These are phyloP conservation scores for Marisa cornuarietis DNA, from an alignment of 1,140 invertebrate genomes.

Conservation along the genomic window DNA sequence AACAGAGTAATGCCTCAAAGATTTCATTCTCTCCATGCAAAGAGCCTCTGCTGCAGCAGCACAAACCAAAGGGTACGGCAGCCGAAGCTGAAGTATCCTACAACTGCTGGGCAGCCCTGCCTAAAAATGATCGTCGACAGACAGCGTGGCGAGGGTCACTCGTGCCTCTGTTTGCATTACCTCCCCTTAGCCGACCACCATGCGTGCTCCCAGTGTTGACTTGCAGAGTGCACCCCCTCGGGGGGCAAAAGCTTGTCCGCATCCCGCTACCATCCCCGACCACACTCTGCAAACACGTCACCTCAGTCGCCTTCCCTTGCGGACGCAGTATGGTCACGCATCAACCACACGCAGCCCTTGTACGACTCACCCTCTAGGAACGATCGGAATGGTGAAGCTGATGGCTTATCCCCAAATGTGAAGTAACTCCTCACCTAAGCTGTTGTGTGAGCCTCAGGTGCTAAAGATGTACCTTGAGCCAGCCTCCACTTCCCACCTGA, in stretches of 20 bases:
- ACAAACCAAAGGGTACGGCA: no score
- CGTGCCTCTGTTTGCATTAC: conserved; percentile 5
- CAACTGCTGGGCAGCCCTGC: conserved; percentile 1
- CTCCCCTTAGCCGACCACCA: background rate
- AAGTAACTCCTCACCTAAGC: background rate
- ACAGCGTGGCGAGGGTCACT: conserved; percentile 7
- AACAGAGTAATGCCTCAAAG: no score
- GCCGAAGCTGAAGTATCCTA: no score
- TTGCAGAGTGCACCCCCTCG: background rate
- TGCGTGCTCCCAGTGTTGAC: conserved; percentile 2
- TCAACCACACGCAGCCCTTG: background rate
- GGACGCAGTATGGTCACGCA: background rate
- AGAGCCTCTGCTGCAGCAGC: no score
- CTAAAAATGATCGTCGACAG: conserved; percentile 9
- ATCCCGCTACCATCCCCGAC: conserved; percentile 1
- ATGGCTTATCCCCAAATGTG: background rate
- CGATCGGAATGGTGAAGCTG: background rate
- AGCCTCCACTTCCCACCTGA: background rate
- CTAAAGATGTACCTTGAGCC: conserved; percentile 3
- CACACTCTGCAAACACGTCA: conserved; percentile 9
- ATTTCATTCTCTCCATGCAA: no score
- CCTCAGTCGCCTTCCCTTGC: background rate
- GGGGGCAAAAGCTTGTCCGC: conserved; percentile 1
- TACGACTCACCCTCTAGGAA: background rate
- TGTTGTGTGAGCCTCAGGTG: background rate